Evolutionary conservation across 2,888 invertebrate genomes (phyloP), one percentile per base, ranked within the genome.

Genomic region (Phymatocera aterrima): DNA sequence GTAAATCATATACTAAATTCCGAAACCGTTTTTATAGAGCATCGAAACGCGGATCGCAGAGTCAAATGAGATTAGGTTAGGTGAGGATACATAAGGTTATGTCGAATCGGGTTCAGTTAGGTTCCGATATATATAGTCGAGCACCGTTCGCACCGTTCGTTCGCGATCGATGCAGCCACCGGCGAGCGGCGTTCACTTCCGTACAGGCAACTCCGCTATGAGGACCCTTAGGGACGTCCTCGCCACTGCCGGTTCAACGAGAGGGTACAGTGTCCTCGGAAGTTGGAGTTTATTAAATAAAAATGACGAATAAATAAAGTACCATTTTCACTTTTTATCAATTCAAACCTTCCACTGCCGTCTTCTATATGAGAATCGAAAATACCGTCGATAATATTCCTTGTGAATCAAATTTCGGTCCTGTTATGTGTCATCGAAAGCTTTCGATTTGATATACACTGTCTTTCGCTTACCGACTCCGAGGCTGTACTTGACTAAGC

Each of bases 151-250:
- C 75, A 57, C 75, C 75, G 57, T 60, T 75, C 75, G 75, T 75
- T 60, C 57, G 54, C 86, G 88, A 88, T 88, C 88, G 88, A 88
- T 88, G 87, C 86, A 88, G 88, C 85, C 86, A 86, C 84, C 86
- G 84, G 75, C 75, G 75, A 75, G 75, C 75, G 40, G 60, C 75
- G 75, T 60, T 75, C 75, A 75, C 57, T 75, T 75, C 75, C 75
- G 75, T 75, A 51, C 57, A 57, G 75, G 75, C 75, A 28, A 75
- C 75, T 57, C 75, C 75, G 60, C 57, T 40, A 75, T n/a, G 75
- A 75, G 75, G 54, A 75, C 75, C 75, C 75, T 60, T 75, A 57
- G 54, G 75, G 57, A 28, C 75, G 57, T 54, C 40, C 37, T 40
- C 57, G 43, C 24, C 75, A 40, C 75, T 31, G 51, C 51, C 34